phyloP scores from a whole-genome alignment of 2,888 invertebrate species.

The Drosophila anomelani region DNA sequence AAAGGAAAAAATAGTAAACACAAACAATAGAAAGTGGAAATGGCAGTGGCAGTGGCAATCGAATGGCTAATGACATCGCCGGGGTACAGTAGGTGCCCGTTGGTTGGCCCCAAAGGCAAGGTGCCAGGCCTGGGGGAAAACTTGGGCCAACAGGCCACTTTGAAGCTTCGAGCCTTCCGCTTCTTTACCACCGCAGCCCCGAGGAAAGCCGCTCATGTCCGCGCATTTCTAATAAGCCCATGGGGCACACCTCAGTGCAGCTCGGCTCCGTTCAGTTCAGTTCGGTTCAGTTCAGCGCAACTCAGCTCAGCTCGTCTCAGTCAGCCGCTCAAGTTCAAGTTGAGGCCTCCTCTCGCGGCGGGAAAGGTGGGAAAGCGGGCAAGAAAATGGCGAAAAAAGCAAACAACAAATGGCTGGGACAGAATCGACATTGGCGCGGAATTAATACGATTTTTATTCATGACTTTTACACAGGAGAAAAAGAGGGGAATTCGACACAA shows the following conservation, averaged over 20 bases:
- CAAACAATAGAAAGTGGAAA: conserved; percentile 72
- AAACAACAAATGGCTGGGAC: conserved; percentile 23
- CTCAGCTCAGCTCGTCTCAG: conserved; percentile 6
- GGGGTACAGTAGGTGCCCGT: conserved; percentile 56
- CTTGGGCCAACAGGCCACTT: conserved; percentile 22
- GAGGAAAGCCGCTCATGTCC: conserved; percentile 60
- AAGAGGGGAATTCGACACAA: background rate
- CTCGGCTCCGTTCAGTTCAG: background rate
- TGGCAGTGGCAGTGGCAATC: conserved; percentile 31
- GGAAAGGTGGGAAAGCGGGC: background rate
- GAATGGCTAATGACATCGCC: conserved; percentile 36
- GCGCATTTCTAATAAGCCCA: conserved; percentile 75
- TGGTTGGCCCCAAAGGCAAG: conserved; percentile 34
- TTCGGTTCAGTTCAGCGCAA: conserved; percentile 1
- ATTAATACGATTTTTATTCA: conserved; percentile 81
- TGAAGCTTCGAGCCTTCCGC: conserved; percentile 24
- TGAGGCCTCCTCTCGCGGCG: conserved; percentile 44
- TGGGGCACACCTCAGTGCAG: conserved; percentile 27
- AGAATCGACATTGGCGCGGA: conserved; percentile 66
- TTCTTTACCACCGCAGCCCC: background rate
- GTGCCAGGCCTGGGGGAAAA: conserved; percentile 55
- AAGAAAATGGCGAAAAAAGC: conserved; percentile 12
- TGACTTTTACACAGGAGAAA: conserved; percentile 50
- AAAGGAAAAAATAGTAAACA: background rate
- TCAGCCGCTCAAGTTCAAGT: conserved; percentile 64